Base-by-base conservation (phyloP, 2,113 vertebrate genomes). In the Etheostoma cragini region DNA sequence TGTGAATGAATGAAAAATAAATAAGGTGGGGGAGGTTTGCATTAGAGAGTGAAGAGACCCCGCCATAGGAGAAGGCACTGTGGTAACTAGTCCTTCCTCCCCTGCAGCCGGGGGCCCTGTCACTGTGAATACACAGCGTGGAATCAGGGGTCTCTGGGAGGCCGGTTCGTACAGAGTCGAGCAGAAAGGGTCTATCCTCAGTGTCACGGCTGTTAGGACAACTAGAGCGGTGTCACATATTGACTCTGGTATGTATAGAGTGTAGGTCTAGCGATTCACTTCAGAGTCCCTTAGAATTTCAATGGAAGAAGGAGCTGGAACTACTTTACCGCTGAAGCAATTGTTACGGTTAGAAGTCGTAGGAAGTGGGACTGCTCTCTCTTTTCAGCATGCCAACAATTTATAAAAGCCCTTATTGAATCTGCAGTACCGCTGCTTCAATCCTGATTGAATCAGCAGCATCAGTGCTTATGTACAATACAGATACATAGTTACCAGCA, bases 1-100 rank as follows among this genome's bases (percentile, higher is more conserved):
- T 99, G 92, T 82, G 76, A 89, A 91, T 19, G 72, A 91, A 70
- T 79, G 47, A 16, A 56, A 78, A 81, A 30, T 35, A 61, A 56
- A 74, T 33, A 62, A 58, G 62, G 78, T 58, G 77, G 74, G 74
- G 68, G 81, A 50, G 68, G 87, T 86, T 89, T 80, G 86, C 81
- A 66, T 92, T 87, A 85, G 49, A 80, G 49, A 82, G 69, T 12
- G 19, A 57, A 52, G 75, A 69, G 86, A 84, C 46, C 30, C 58
- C 0, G 69, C 78, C 22, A 88, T 81, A 78, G 84, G 50, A 81
- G n/a, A 58, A 49, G 67, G 74, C 21, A 65, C 54, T 60, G 73
- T 69, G 75, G 77, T 71, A 78, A 88, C 61, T 22, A 80, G 72
- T 65, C 86, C n/a, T 83, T 76, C 89, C 87, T 89, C 85, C 88